Evolutionary conservation across 2,113 vertebrate genomes (phyloP), one percentile per base, ranked within the genome.

Genomic region (Oreotrochilus melanogaster): DNA sequence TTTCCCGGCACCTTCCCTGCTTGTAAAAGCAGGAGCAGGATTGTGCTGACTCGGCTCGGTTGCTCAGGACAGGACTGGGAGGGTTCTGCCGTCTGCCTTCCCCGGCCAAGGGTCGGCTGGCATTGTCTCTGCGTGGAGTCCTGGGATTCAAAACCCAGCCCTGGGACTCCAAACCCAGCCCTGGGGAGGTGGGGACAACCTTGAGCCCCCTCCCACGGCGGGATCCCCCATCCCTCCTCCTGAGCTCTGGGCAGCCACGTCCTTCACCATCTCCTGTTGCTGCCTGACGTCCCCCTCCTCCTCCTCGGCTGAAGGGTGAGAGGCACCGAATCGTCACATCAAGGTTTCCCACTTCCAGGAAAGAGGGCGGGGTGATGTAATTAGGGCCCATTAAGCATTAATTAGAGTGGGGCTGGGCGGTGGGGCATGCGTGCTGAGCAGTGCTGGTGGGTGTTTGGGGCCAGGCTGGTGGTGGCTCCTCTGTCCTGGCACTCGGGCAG

Each of bases 61-160:
- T 53, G 65, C 31, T 79, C 53, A 1, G 57, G 65, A 33, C 10
- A 0, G 85, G 42, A 37, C 27, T 61, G 87, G 62, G 58, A 80
- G 4, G 3, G 54, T 70, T 57, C 57, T 0, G 4, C 71, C 0
- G 7, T 14, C 66, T 4, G 2, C 90, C 58, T 70, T 25, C 75
- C 61, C 72, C 5, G 79, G 83, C 88, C 89, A 96, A 96, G 82
- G 95, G 88, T 93, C 71, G 79, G 78, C 92, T 93, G 89, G 91
- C 85, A 30, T 73, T 1, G 5, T 31, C 75, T 82, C 43, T 6
- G 39, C 1, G 0, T 1, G 7, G 18, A 28, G 79, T 86, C 25
- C 75, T 47, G 75, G 42, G 14, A 23, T 25, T n/a, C 65, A 39
- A 50, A 74, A 37, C 28, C 50, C 4, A 7, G 57, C 51, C 25